phyloP scores from a whole-genome alignment of 2,113 vertebrate genomes.

The Thomomys bottae region DNA sequence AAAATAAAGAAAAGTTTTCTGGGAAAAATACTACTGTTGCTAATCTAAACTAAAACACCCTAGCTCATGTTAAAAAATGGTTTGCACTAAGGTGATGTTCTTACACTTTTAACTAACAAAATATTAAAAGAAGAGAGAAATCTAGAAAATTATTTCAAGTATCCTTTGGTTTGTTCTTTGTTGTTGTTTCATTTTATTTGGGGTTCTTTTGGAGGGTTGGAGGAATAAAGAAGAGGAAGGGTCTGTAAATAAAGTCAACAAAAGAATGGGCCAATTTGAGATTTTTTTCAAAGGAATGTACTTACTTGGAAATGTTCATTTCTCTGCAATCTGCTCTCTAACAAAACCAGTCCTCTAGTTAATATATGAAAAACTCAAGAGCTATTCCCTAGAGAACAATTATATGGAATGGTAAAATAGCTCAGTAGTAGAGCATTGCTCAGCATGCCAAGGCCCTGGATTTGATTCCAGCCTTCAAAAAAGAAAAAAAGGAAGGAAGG shows the following conservation, averaged over 20 bases:
- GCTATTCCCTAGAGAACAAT: background rate
- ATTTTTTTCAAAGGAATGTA: background rate
- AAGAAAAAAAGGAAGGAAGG: no score
- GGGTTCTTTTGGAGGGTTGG: background rate
- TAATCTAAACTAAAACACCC: background rate
- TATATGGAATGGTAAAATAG: background rate
- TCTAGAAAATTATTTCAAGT: background rate
- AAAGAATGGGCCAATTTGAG: background rate
- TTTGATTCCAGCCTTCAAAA: no score
- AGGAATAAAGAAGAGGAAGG: background rate
- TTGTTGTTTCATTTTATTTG: background rate
- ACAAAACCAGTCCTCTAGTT: background rate
- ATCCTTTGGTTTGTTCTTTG: constrained; percentile 30
- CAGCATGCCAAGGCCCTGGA: background rate
- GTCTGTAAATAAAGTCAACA: background rate
- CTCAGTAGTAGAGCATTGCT: background rate
- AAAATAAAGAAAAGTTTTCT: no score
- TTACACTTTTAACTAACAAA: background rate
- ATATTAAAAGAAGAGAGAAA: constrained; percentile 40
- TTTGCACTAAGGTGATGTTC: background rate
- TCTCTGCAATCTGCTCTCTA: background rate
- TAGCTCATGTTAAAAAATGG: background rate
- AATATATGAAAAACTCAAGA: background rate
- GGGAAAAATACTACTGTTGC: background rate
- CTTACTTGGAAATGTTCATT: background rate